Percentiles rank a stretch among this genome's conserved stretches.
Conservation (phyloP, 2,888 invertebrate genomes). For the Itoplectis maculator region DNA sequence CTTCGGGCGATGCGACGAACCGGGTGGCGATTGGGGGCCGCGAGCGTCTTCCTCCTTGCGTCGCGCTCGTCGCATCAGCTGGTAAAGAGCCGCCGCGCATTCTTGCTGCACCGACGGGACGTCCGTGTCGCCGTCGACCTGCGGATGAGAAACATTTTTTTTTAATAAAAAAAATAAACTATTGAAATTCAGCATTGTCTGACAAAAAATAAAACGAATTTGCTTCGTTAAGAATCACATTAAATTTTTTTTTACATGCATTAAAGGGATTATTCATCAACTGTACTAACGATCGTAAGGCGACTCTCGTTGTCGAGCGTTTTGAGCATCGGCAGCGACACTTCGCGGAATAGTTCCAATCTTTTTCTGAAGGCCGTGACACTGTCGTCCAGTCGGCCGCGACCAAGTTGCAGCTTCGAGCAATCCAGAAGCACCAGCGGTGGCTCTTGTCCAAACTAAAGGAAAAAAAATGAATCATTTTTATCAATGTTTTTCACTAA, state of each 20-base stretch:
- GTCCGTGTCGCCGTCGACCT: conserved; percentile 96
- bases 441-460: conserved; percentile 91
- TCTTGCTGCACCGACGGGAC: conserved; percentile 91
- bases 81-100: conserved; percentile 89
- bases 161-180: not conserved
- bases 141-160: not conserved
- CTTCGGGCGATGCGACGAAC: conserved; percentile 66
- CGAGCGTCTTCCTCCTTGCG: conserved; percentile 73
- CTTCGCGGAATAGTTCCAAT: conserved; percentile 94
- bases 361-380: conserved; percentile 93
- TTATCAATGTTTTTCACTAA: not conserved
- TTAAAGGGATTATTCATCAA: too few relatives aligned
- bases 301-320: conserved; percentile 92
- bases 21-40: conserved; percentile 67
- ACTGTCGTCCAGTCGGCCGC: conserved; percentile 94
- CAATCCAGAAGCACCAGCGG: conserved; percentile 95
- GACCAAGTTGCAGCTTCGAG: conserved; percentile 94
- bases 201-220: too few relatives aligned
- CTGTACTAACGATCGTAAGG: conserved; percentile 91
- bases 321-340: conserved; percentile 95
- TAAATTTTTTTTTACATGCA: too few relatives aligned
- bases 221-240: too few relatives aligned
- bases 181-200: too few relatives aligned
- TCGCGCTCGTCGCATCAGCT: conserved; percentile 87
- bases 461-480: conserved; percentile 72